Base-by-base conservation (phyloP, 1,140 invertebrate species). In the Nephila pilipes region DNA sequence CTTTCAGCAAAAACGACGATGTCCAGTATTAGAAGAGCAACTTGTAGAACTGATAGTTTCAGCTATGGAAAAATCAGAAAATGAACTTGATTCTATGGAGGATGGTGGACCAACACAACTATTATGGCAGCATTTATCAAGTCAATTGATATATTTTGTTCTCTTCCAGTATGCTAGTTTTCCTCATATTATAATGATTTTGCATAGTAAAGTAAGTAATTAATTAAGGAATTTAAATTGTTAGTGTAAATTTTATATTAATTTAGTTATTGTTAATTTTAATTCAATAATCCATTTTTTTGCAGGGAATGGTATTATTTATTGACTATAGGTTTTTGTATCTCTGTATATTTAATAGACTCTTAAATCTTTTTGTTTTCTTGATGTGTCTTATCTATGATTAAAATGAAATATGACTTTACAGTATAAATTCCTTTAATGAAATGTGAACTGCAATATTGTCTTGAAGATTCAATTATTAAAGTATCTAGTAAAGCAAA, bases 101-200 rank as follows among this genome's bases (percentile, higher is more conserved):
- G 90, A 94, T 89, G 90, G 91, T 14, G 79, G 83, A 29, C 92
- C 92, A 32, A 94, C 90, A 1, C 75, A 94, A n/a, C 93, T 94
- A 18, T 83, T 94, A 12, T 99, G 98, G 98, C 96, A 99, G 80
- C 98, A 99, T 95, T 96, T 99, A 0, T 99, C 98, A 2, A 98
- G 98, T 22, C 98, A 99, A 95, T 96, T 99, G 0, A 99, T 99
- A 92, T 99, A 99, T 96, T 98, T 99, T 96, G 98, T 99, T 46
- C 96, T 99, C 0, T 99, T 99, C 95, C 98, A 99, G 95, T 99
- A 98, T 95, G 98, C 98, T 0, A 98, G 97, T 94, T 99, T 99
- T 95, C 97, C 98, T 55, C 98, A 98, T 94, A 98, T 99, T 94
- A 98, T 99, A 0, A 97, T 97, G 95, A 97, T 97, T 0, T 96